Base-by-base conservation (phyloP, 1,140 invertebrate species). In the Diabrotica undecimpunctata region DNA sequence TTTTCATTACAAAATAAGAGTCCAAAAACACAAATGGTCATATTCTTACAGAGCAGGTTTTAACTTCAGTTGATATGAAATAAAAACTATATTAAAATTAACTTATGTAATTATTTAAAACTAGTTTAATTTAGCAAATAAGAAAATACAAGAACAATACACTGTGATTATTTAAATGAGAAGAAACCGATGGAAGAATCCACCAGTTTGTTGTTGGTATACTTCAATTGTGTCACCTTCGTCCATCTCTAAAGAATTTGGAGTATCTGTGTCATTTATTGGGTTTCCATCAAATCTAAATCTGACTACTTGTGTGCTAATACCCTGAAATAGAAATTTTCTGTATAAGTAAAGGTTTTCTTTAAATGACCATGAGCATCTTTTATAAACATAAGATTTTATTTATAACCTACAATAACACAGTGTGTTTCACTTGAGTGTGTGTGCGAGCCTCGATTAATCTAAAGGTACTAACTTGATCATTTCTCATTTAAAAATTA, bases 151-250 rank as follows among this genome's bases (percentile, higher is more conserved):
- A 46, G 41, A n/a, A 46, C 8, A 10, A 10, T 10, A 10, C 8
- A 46, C 3, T 46, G n/a, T 10, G 41, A n/a, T 46, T 10, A 46
- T 46, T 46, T 46, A 46, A 55, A 38, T 54, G 60, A 46, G 6
- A 3, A 25, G 25, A 25, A 25, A 25, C 25, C 25, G 25, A 25
- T 25, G 4, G 25, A 25, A 70, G 52, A 62, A 65, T 52, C 93
- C 93, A 64, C 93, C 93, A 53, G 93, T 94, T 80, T 96, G 94
- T 81, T 95, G 93, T 81, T 95, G 93, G 79, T 95, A 96, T 61
- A 96, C 93, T 83, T 96, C 94, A 83, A 97, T 96, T 73, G 93
- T 94, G 75, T 96, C 94, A 5, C 93, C 93, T 81, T 96, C 94
- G 79, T 96, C 94, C 94, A 97, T 96, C 75, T 96, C 93, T 71